Evolutionary conservation across 2,888 invertebrate species (phyloP).

Genomic region (Eledone cirrhosa): DNA sequence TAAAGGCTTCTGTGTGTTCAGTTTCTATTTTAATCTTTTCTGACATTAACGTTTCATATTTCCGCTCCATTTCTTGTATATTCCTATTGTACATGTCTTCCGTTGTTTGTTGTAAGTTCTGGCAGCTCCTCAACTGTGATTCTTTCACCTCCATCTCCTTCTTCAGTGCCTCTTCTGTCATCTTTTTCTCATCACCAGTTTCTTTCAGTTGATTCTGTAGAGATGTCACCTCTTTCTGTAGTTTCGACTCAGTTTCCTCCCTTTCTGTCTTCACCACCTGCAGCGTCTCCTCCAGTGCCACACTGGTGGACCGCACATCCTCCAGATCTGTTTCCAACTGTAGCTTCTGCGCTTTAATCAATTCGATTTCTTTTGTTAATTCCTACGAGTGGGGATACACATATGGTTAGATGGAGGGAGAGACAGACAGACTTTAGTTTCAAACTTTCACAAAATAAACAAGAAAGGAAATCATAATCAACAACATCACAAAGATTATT

Average conservation of each 20-base stretch:
- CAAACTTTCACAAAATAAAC: too few species aligned
- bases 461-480: too few species aligned
- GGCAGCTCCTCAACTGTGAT: neutral
- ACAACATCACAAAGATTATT: too few species aligned
- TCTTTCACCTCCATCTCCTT: conserved; percentile 43
- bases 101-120: neutral
- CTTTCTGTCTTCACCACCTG: conserved; percentile 46
- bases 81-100: neutral
- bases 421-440: too few species aligned
- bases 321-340: conserved; percentile 38
- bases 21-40: neutral
- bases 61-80: neutral
- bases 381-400: neutral
- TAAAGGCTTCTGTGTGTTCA: neutral
- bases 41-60: neutral
- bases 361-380: conserved; percentile 18
- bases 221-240: conserved; percentile 36
- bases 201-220: conserved; percentile 42
- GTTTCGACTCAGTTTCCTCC: conserved; percentile 44
- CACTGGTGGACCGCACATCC: conserved; percentile 42
- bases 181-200: conserved; percentile 41
- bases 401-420: too few species aligned
- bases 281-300: conserved; percentile 67
- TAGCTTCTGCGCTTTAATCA: conserved; percentile 11
- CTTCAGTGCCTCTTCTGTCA: conserved; percentile 38